A percentile compares a stretch with the other conserved stretches of the same genome.
These are phyloP conservation scores for Dinocampus coccinellae DNA, from an alignment of 2,888 invertebrate genomes.

Conservation along the genomic window DNA sequence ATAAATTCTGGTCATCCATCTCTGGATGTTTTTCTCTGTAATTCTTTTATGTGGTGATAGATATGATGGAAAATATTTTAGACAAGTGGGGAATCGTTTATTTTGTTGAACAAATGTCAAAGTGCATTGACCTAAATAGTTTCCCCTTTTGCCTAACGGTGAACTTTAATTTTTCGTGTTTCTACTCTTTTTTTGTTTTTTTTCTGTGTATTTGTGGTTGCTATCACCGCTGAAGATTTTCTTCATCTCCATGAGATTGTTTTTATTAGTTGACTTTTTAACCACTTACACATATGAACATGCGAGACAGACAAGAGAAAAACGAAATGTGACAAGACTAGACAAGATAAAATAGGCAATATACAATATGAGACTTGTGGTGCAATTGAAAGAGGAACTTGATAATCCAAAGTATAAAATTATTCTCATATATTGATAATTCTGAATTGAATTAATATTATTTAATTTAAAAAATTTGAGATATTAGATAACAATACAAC, in stretches of 20 bases:
- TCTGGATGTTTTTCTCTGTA: background rate
- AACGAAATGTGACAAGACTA: background rate
- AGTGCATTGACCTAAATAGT: conserved; percentile 39
- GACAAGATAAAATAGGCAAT: too few relatives aligned
- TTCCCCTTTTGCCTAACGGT: conserved; percentile 37
- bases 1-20: background rate
- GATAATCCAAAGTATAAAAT: conserved; percentile 6
- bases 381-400: background rate
- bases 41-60: background rate
- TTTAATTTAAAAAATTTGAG: too few relatives aligned
- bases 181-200: background rate
- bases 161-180: conserved; percentile 3
- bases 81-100: background rate
- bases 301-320: background rate
- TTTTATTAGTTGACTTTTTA: conserved; percentile 19
- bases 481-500: background rate
- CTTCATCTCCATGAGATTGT: conserved; percentile 12
- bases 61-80: background rate
- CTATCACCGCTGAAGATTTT: background rate
- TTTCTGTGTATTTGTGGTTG: background rate
- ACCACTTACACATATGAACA: conserved; percentile 14
- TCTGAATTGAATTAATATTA: background rate
- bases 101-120: background rate
- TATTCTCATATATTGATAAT: conserved; percentile 9
- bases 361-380: background rate